Evolutionary conservation across 2,888 invertebrate genomes (phyloP).

Genomic region (Euplagia quadripunctaria): DNA sequence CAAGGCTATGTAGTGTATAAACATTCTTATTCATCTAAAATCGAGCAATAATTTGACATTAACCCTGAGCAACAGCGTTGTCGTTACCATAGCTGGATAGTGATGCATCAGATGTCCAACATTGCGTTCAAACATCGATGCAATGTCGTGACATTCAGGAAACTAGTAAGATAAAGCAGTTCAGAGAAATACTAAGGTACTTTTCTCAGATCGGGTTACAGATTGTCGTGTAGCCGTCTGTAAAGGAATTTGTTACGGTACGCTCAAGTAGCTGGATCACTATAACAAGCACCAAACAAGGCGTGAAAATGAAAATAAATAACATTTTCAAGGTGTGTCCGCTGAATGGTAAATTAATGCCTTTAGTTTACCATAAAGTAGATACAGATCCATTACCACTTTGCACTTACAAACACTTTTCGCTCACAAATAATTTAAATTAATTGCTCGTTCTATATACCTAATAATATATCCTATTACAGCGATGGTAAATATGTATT

Average conservation of each 20-base stretch:
- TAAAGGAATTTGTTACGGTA: conserved; percentile 66
- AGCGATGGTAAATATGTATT: too few species aligned
- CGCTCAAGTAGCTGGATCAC: conserved; percentile 56
- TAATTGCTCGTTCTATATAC: not conserved
- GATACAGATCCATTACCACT: conserved; percentile 43
- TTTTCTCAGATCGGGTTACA: conserved; percentile 64
- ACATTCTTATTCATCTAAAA: conserved; percentile 20
- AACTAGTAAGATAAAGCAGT: conserved; percentile 47
- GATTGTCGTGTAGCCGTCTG: conserved; percentile 69
- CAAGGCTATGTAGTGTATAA: not conserved
- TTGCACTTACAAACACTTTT: conserved; percentile 28
- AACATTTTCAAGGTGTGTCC: conserved; percentile 45
- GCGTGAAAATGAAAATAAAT: conserved; percentile 60
- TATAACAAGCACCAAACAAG: conserved; percentile 65
- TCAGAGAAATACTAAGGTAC: conserved; percentile 38
- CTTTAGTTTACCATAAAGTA: conserved; percentile 33
- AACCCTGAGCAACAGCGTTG: conserved; percentile 20
- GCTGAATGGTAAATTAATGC: conserved; percentile 51
- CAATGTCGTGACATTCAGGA: conserved; percentile 48
- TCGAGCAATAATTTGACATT: conserved; percentile 26
- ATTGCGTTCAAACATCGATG: conserved; percentile 38
- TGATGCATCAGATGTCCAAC: conserved; percentile 44
- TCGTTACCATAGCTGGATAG: conserved; percentile 39
- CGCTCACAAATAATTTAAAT: conserved; percentile 33
- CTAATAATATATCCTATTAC: too few species aligned